Base-by-base conservation (phyloP, 2,888 invertebrate species). In the Calliopum simillimum region DNA sequence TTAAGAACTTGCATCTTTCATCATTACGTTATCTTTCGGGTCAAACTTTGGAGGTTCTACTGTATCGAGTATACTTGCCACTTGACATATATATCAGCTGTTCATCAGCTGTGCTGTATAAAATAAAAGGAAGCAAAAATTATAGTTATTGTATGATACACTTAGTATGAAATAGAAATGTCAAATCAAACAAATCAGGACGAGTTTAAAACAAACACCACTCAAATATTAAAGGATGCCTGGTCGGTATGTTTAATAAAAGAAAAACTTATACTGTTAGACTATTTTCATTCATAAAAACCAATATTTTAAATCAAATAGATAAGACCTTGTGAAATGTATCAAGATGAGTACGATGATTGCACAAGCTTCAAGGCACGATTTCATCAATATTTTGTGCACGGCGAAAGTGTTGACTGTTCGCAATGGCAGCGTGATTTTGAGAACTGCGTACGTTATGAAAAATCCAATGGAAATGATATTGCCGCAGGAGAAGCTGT, bases 351-450 rank as follows among this genome's bases (percentile, higher is more conserved):
- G 87, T 94, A 94, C 80, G 88, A 88, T 23, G 95, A 96, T 76
- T 96, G 96, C 82, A 91, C 87, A 65, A 91, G 93, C 77, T 86
- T 94, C 21, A 90, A 87, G 84, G 92, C 89, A 0, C 88, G 95
- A 75, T 94, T 96, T 79, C 92, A 97, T 82, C 97, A 97, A 85
- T 93, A 94, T 82, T 97, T 95, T 82, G 89, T 96, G 70, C 88
- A 88, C 85, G 97, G 97, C 0, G 87, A 93, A 80, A 84, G 87
- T 0, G 68, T 89, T 8, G 93, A 96, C 81, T 97, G 97, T 81
- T 87, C 88, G 3, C 91, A 92, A 77, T 96, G 96, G 96, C 90
- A 93, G 78, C 88, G 87, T 67, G 95, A 96, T 84, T 91, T 90
- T 77, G 83, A 90, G 3, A 94, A 93, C 81, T 96, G 96, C 82